Base-by-base conservation (phyloP, 2,113 vertebrate species). In the Diphyllodes magnificus region DNA sequence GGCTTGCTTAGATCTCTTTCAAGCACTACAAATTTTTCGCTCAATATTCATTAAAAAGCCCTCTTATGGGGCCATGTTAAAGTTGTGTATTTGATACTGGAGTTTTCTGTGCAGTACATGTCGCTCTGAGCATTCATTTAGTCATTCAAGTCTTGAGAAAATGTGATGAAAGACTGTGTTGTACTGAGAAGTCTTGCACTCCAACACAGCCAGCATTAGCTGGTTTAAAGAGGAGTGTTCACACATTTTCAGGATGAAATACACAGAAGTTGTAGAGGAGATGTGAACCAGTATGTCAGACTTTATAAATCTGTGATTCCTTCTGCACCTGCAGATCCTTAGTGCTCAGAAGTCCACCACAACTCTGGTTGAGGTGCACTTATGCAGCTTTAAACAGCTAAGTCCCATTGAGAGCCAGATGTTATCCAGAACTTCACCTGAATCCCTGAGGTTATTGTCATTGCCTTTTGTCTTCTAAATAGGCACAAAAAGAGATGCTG, bases 341-440 rank as follows among this genome's bases (percentile, higher is more conserved):
- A 5, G 18, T 15, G 23, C 1, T 6, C 49, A 82, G 22, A 70
- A 70, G 5, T 54, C 40, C 44, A 54, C 31, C 11, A 15, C 21
- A 70, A 9, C 5, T 68, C 73, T 71, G 19, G 7, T 0, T 61
- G 15, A 90, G 49, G 10, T 49, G 21, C 30, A 39, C 0, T 0
- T 25, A 45, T 0, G 0, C 15, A 45, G 13, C 23, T 82, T 61
- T 44, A 49, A 84, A 44, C 7, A n/a, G 10, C 1, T 6, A 57
- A 64, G 2, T 53, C 8, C 35, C 44, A n/a, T 0, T 21, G 13
- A 61, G 2, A 85, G 18, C 13, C 24, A 53, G 31, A 75, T 54
- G 44, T 22, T 63, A 27, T 14, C 35, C 5, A 10, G 40, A 64
- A 16, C 30, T 47, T 49, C 28, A 39, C 18, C 11, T 39, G 44